Percentiles rank a stretch among this genome's conserved stretches.
Evolutionary conservation across 2,888 invertebrate genomes (phyloP).

Genomic region (Andrena fulva): DNA sequence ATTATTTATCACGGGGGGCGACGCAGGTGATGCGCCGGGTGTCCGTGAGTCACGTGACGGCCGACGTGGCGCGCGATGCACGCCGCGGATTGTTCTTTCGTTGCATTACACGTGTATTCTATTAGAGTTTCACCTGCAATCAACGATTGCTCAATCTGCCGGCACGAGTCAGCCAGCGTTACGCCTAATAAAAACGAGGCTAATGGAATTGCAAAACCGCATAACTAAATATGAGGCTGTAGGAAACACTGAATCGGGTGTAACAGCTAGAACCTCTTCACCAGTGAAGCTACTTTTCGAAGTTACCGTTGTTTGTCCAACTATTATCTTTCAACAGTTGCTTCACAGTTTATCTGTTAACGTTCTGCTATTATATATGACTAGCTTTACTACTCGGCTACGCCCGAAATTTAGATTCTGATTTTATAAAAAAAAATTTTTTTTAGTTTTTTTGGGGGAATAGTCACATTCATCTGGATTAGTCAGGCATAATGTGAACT

Average conservation of each 20-base stretch:
- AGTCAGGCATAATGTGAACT: no score
- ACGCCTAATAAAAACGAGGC: constrained; percentile 13
- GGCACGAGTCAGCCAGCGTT: constrained; percentile 1
- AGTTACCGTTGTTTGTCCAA: background rate
- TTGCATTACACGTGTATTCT: background rate
- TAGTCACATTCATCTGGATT: no score
- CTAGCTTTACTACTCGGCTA: no score
- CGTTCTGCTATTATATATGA: no score
- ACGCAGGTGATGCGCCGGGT: background rate
- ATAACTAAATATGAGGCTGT: constrained; percentile 4
- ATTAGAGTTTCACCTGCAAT: constrained; percentile 9
- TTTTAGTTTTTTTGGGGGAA: no score
- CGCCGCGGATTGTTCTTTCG: no score
- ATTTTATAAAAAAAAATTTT: no score
- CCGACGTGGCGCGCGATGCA: no score
- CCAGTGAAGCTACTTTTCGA: background rate
- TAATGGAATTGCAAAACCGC: constrained; percentile 13
- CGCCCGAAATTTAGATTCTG: no score
- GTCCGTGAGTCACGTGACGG: no score
- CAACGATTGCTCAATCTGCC: background rate
- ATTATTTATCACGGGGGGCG: background rate
- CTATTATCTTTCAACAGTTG: no score
- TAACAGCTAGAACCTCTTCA: background rate
- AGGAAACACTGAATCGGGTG: background rate
- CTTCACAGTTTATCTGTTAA: no score